These are phyloP conservation scores for Paramormyrops kingsleyae DNA, from an alignment of 2,113 vertebrate genomes.

Conservation along the genomic window DNA sequence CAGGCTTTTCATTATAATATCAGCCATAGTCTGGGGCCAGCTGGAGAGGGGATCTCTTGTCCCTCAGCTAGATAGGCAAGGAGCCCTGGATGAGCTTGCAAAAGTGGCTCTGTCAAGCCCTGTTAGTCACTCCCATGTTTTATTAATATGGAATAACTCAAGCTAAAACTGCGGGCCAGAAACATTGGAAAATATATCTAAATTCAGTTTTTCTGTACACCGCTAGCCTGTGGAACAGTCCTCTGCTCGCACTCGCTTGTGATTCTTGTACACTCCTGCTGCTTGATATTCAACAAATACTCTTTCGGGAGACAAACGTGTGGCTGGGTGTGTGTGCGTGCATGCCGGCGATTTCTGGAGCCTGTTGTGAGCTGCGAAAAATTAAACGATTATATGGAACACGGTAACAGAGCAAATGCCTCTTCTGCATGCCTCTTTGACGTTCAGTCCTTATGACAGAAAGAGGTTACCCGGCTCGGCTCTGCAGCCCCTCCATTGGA, in stretches of 20 bases:
- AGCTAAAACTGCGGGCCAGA: background rate
- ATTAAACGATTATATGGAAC: background rate
- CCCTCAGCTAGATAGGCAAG: background rate
- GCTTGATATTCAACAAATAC: background rate
- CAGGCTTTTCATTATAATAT: background rate
- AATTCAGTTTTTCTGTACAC: background rate
- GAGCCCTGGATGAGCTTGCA: background rate
- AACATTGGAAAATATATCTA: background rate
- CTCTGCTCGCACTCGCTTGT: background rate
- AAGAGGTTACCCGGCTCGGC: background rate
- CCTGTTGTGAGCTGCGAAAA: background rate
- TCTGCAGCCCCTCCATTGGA: background rate
- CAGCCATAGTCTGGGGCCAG: background rate
- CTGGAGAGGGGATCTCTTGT: background rate
- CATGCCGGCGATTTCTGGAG: background rate
- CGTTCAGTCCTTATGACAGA: constrained; percentile 13
- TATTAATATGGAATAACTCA: background rate
- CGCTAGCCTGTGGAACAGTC: background rate
- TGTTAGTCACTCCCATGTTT: background rate
- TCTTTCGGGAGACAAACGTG: background rate
- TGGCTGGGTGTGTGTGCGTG: background rate
- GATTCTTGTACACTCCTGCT: background rate
- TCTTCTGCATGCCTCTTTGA: background rate
- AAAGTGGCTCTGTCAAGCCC: background rate
- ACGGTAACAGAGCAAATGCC: background rate